Base-by-base conservation (phyloP, 2,113 vertebrate species). In the Promerops cafer region DNA sequence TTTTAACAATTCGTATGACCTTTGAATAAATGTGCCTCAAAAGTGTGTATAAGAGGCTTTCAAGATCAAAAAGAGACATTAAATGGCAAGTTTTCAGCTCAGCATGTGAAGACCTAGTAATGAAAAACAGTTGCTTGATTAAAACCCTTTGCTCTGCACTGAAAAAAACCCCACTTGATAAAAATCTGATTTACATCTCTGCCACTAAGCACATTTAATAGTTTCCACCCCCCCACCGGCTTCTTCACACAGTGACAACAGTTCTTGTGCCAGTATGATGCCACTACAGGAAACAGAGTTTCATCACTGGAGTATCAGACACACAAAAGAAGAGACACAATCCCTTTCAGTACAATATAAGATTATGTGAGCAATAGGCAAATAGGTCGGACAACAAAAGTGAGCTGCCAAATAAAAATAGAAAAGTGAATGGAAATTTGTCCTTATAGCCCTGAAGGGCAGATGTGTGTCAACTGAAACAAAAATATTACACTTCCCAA, bases 61-160 rank as follows among this genome's bases (percentile, higher is more conserved):
- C 64, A 93, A 94, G 89, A 94, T 59, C 93, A 95, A 84, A 90
- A 72, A 60, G 54, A 95, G 72, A 84, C 81, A 79, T 68, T 92
- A 89, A 91, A 91, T 53, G 44, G 72, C 61, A 94, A 92, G 27
- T 87, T 89, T 82, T 84, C 89, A 94, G 80, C 94, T 84, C 88
- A 92, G 91, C 93, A 74, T 91, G 95, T 35, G 77, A 89, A 87
- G 89, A 81, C 30, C 77, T 74, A 50, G 45, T 50, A 45, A 77
- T 53, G 49, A 92, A 92, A 92, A 94, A 26, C 66, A 77, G 54
- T 61, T 53, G 59, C 71, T 92, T 96, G 90, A 93, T 95, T 90
- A 93, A 93, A 92, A 49, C 13, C n/a, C 50, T 70, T 50, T 74
- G 33, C 54, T 83, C 45, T 80, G 45, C 54, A 50, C 24, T 89